These are phyloP conservation scores for Leucania comma DNA, from an alignment of 2,888 invertebrate species.

Conservation along the genomic window DNA sequence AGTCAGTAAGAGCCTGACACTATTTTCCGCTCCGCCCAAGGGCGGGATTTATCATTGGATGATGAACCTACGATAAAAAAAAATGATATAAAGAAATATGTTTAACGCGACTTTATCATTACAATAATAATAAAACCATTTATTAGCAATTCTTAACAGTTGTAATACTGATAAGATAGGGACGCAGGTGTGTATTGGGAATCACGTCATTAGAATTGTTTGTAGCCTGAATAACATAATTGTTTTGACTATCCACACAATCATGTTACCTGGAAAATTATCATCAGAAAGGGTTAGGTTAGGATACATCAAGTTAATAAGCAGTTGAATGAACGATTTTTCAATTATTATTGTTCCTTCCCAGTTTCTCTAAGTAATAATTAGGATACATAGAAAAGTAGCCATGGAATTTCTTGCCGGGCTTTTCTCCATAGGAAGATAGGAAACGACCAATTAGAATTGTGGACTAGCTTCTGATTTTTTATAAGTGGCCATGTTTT, in stretches of 20 bases:
- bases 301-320: not conserved
- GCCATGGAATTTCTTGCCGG: too few species aligned
- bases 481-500: too few species aligned
- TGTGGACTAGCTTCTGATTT: too few species aligned
- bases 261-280: not conserved
- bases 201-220: conserved; percentile 5
- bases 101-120: not conserved
- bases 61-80: too few species aligned
- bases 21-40: too few species aligned
- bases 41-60: too few species aligned
- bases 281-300: not conserved
- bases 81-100: too few species aligned
- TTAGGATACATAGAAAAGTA: too few species aligned
- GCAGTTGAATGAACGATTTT: too few species aligned
- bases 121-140: conserved; percentile 22
- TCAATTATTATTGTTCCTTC: not conserved
- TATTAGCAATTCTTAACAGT: conserved; percentile 15
- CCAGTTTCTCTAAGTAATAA: conserved; percentile 9
- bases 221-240: conserved; percentile 10
- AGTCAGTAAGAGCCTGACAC: too few species aligned
- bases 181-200: conserved; percentile 40
- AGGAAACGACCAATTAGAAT: too few species aligned
- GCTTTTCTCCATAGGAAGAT: too few species aligned
- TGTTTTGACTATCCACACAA: conserved; percentile 18
- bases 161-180: conserved; percentile 50